phyloP scores from a whole-genome alignment of 92 coral and sea anemone species.

The Ricordea florida region DNA sequence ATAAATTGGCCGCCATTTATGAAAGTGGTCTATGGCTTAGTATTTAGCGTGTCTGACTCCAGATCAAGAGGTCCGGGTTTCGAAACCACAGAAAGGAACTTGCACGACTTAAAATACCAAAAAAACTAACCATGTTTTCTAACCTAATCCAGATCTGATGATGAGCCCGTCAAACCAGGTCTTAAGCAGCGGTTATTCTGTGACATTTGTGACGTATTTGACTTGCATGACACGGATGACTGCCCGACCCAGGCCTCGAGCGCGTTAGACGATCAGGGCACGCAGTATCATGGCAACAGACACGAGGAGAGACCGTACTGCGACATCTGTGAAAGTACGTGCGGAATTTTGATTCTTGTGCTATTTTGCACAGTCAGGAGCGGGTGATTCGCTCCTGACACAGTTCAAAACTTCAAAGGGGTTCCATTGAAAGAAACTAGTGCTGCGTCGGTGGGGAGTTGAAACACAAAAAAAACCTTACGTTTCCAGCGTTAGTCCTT shows the following conservation, averaged over 20 bases:
- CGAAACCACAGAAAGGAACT: no score
- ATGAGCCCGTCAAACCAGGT: constrained; percentile 77
- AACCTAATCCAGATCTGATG: constrained; percentile 76
- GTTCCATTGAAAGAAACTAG: no score
- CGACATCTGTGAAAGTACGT: constrained; percentile 90
- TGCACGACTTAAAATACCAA: no score
- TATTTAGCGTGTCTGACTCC: no score
- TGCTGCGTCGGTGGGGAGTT: no score
- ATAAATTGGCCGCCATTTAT: no score
- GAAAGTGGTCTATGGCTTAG: no score
- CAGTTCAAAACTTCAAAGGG: no score
- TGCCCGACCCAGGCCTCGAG: constrained; percentile 95
- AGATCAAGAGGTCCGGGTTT: no score
- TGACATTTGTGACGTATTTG: constrained; percentile 97
- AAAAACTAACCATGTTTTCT: background rate
- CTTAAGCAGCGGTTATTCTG: constrained; percentile 86
- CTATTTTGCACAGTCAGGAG: background rate
- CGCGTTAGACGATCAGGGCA: constrained; percentile 63
- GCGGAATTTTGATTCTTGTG: background rate
- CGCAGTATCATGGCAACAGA: constrained; percentile 85
- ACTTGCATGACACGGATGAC: constrained; percentile 95
- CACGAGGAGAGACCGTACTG: constrained; percentile 91
- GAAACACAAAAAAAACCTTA: no score
- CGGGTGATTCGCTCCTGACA: background rate
- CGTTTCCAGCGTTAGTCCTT: no score